Conservation (phyloP, 1,140 invertebrate genomes). For the Psix sp. region DNA sequence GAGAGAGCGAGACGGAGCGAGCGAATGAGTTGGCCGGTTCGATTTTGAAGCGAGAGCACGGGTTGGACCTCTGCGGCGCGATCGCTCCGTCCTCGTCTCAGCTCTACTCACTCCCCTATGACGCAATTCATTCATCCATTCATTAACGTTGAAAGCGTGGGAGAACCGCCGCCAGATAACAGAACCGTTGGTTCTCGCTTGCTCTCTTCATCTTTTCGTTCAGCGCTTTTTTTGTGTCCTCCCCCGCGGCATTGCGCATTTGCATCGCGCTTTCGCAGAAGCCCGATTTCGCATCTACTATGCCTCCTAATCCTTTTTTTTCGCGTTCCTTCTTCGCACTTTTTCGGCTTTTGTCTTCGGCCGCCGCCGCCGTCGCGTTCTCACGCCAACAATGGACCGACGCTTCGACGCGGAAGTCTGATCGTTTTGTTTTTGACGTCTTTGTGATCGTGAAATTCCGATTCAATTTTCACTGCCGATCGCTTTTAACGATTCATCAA, state of each 20-base stretch:
- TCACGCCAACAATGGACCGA: conserved; percentile 3
- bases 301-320: conserved; percentile 8
- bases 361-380: not conserved
- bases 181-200: conserved; percentile 34
- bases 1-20: not conserved
- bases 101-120: conserved; percentile 30
- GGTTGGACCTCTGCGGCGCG: conserved; percentile 12
- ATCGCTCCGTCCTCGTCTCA: conserved; percentile 9
- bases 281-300: conserved; percentile 20
- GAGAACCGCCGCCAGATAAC: conserved; percentile 49
- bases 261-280: conserved; percentile 36
- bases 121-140: conserved; percentile 61
- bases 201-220: conserved; percentile 19
- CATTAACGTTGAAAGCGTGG: conserved; percentile 58
- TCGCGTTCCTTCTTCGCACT: conserved; percentile 1
- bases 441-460: not conserved
- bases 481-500: too few species aligned
- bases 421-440: not conserved
- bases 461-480: not conserved
- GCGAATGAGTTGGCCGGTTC: conserved; percentile 2
- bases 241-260: conserved; percentile 12
- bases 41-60: conserved; percentile 7
- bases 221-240: conserved; percentile 3
- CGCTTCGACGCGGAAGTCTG: not conserved
- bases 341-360: not conserved